These are phyloP conservation scores for Lasioglossum morio DNA, from an alignment of 2,888 invertebrate species.

Conservation along the genomic window DNA sequence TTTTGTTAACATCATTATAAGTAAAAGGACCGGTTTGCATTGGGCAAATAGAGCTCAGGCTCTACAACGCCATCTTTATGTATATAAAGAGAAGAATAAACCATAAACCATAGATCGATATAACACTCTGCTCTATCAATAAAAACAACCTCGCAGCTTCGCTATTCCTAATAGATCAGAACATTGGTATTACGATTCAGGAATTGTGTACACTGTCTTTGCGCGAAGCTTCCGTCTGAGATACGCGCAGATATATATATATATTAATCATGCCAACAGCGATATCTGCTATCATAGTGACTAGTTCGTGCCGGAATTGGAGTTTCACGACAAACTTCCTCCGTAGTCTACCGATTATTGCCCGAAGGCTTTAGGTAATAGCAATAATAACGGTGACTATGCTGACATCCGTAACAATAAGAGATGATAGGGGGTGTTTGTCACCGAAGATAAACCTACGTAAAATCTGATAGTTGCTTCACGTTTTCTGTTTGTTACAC, in stretches of 20 bases:
- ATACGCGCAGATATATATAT: background rate
- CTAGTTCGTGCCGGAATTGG: conserved; percentile 16
- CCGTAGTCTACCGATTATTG: conserved; percentile 20
- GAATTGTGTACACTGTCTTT: conserved; percentile 8
- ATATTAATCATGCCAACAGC: conserved; percentile 21
- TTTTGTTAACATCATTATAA: no score
- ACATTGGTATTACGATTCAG: background rate
- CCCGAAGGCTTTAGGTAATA: conserved; percentile 20
- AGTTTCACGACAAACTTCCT: conserved; percentile 30
- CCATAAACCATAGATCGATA: no score
- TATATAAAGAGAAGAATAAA: no score
- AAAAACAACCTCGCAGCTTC: no score
- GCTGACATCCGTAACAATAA: conserved; percentile 22
- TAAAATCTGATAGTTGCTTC: conserved; percentile 34
- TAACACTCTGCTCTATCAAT: no score
- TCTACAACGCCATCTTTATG: no score
- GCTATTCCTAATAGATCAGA: background rate
- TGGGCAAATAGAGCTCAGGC: no score
- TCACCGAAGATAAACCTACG: conserved; percentile 23
- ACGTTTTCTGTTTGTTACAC: conserved; percentile 33
- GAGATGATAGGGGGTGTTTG: conserved; percentile 17
- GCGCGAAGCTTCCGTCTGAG: background rate
- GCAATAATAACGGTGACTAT: conserved; percentile 26
- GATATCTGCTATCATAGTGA: conserved; percentile 12
- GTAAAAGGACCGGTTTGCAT: no score